These are phyloP conservation scores for Sphaeridia pumilis DNA, from an alignment of 2,888 invertebrate species.

Conservation along the genomic window DNA sequence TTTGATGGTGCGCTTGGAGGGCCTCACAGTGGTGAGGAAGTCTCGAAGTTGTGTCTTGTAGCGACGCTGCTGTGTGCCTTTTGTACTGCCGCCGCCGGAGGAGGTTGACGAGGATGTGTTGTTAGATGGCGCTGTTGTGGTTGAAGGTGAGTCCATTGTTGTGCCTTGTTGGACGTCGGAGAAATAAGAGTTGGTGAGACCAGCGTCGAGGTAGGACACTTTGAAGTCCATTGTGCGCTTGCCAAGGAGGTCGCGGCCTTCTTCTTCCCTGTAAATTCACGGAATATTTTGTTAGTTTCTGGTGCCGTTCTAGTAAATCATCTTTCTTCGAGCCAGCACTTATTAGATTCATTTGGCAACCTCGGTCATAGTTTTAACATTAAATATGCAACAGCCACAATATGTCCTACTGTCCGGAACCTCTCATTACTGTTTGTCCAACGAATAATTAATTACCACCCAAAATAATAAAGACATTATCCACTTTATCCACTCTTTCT, in stretches of 20 bases:
- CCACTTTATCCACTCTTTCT: too few relatives aligned
- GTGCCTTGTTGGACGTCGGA: constrained; percentile 19
- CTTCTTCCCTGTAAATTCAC: constrained; percentile 71
- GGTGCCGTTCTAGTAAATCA: too few relatives aligned
- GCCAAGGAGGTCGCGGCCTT: constrained; percentile 90
- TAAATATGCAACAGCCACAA: too few relatives aligned
- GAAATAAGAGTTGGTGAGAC: constrained; percentile 79
- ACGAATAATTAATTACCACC: too few relatives aligned
- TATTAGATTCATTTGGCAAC: too few relatives aligned
- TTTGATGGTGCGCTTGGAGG: constrained; percentile 52
- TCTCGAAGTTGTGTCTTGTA: constrained; percentile 89
- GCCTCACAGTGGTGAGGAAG: constrained; percentile 81
- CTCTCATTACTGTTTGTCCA: too few relatives aligned
- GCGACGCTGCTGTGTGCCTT: constrained; percentile 52
- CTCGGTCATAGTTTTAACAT: too few relatives aligned
- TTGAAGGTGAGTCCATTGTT: constrained; percentile 42
- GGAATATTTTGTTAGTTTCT: background rate
- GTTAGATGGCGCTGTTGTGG: constrained; percentile 27
- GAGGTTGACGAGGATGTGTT: constrained; percentile 37
- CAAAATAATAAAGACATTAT: too few relatives aligned
- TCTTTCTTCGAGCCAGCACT: too few relatives aligned
- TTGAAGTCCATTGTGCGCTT: constrained; percentile 99
- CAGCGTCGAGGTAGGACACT: constrained; percentile 91
- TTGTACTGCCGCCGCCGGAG: constrained; percentile 41
- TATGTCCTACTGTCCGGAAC: too few relatives aligned